Base-by-base conservation (phyloP, 2,888 invertebrate genomes). In the Eristalinus sepulchralis region DNA sequence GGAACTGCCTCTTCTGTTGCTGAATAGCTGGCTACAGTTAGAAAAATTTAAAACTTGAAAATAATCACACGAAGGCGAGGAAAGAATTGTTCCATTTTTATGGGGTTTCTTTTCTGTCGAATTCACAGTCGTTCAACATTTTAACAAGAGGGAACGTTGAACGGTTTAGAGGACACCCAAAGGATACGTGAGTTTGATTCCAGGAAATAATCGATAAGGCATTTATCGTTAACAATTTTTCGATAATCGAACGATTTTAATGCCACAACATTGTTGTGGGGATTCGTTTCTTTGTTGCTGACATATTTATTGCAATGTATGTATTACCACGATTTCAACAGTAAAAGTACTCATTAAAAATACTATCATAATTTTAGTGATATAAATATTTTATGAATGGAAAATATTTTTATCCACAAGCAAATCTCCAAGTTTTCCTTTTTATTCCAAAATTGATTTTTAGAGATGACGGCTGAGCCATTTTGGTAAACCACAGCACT, bases 21-120 rank as follows among this genome's bases (percentile, higher is more conserved):
- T 60, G 5, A 62, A 72, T 53, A 63, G 33, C 53, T 72, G 72
- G 47, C 8, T 72, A n/a, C 68, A 63, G 34, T 77, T 27, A 9
- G 55, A 47, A 76, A 47, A 60, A 36, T 71, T 60, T 57, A 60
- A 71, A 24, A 57, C 17, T 47, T 17, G 47, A 47, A 47, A 47
- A 47, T 47, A 47, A 47, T 17, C 39, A 47, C n/a, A 47, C n/a
- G 39, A 47, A 47, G 5, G 17, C 6, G 39, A 5, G 39, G 39
- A 47, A 47, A 47, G 17, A 17, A 9, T 4, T 34, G 6, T 34
- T 27, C 8, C 0, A 8, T 17, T 17, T 47, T 47, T 47, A 17
- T 47, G 17, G n/a, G 47, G 47, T 47, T 47, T 47, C 47, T 47
- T 17, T 8, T n/a, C 3, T 47, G 47, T 17, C 4, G 5, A 47